Evolutionary conservation across 2,888 invertebrate species (phyloP), one percentile per base, ranked within the genome.

Genomic region (Dugesia japonica): DNA sequence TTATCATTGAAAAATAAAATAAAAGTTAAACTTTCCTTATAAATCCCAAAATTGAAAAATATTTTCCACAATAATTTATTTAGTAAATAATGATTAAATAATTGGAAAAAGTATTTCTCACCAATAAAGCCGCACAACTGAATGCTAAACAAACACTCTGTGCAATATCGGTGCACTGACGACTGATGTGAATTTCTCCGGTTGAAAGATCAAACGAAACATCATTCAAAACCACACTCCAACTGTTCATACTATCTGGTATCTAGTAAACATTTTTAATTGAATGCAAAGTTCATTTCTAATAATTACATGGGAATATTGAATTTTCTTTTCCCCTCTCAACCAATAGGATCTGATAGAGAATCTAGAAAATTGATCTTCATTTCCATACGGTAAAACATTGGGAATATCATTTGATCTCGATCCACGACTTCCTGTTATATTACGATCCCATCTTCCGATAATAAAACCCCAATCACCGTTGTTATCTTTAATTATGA

Each of bases 391-490:
- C 4, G 56, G 56, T 20, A 23, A 56, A 4, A 56, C 56, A n/a
- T 56, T 56, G 4, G 56, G n/a, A 20, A 56, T 56, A n/a, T 56
- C 56, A 56, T 56, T 56, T 13, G 56, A 56, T n/a, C 56, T 4
- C 1, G 56, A 56, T 23, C 56, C 56, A 9, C 56, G 56, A 56
- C n/a, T 4, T 7, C 56, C 56, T 9, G 4, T n/a, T 9, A 56
- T n/a, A n/a, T 23, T 56, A 4, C 17, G 56, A n/a, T 81, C 82
- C 86, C 86, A 86, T 78, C 82, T 80, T n/a, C 85, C 86, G 56
- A 85, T 82, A 28, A 85, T 80, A 71, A 86, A 82, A 1, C 84
- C 86, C 83, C 83, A 86, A 80, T 86, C 86, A 27, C 86, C 86
- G n/a, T 81, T 80, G 78, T 82, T 81, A 78, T 86, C 86, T 79